Evolutionary conservation across 1,140 invertebrate genomes (phyloP).

Genomic region (Pseudomyrmex sp.): DNA sequence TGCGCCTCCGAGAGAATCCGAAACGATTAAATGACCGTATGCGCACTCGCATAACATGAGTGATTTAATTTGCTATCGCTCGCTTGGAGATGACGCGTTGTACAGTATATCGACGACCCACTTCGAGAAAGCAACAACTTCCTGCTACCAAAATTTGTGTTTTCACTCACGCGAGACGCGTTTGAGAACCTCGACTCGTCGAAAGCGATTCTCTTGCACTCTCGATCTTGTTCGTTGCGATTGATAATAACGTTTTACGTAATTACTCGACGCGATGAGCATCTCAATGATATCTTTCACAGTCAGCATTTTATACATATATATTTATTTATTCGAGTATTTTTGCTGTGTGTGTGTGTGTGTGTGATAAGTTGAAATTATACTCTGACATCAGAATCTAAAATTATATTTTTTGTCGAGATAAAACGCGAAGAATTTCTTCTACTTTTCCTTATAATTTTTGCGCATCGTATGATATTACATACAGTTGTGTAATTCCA

Average conservation of each 20-base stretch:
- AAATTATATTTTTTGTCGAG: neutral
- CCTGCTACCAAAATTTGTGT: conserved; percentile 17
- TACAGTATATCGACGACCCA: conserved; percentile 15
- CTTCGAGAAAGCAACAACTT: conserved; percentile 28
- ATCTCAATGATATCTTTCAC: too few species aligned
- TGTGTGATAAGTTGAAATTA: too few species aligned
- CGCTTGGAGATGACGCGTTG: neutral
- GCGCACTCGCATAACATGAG: conserved; percentile 2
- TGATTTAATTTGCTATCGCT: conserved; percentile 42
- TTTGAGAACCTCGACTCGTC: too few species aligned
- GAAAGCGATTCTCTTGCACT: neutral
- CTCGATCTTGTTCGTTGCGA: neutral
- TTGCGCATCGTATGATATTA: conserved; percentile 45
- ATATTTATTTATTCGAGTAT: too few species aligned
- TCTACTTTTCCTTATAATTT: neutral
- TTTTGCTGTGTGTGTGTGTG: too few species aligned
- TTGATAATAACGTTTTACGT: neutral
- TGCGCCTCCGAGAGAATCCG: neutral
- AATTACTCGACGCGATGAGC: neutral
- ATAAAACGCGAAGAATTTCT: neutral
- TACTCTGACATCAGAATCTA: neutral
- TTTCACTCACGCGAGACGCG: conserved; percentile 7
- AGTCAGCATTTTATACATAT: too few species aligned
- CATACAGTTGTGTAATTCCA: conserved; percentile 12
- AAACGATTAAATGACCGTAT: conserved; percentile 36